Conservation (phyloP, 2,888 invertebrate genomes). For the Philereme vetulata region DNA sequence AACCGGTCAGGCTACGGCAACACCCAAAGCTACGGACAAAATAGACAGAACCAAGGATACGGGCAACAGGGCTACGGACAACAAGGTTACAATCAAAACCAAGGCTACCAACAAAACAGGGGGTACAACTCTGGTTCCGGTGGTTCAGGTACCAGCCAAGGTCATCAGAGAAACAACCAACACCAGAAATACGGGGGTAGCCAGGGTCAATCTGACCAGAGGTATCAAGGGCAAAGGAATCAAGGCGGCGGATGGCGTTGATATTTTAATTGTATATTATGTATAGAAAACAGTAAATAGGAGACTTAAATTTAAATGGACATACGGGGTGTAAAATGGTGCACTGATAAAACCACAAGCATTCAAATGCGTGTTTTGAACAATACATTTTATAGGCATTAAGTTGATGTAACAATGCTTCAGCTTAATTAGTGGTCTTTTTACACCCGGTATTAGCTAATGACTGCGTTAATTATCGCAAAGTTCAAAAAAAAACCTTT, state of each 20-base stretch:
- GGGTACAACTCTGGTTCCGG: slow-evolving; percentile 20
- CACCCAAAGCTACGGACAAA: slow-evolving; percentile 30
- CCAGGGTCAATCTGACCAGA: slow-evolving; percentile 27
- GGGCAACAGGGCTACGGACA: slow-evolving; percentile 41
- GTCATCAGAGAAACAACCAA: slow-evolving; percentile 30
- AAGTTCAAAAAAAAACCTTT: too few relatives aligned
- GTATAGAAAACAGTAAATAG: slow-evolving; percentile 28
- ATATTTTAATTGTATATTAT: slow-evolving; percentile 5
- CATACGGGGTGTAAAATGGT: too few relatives aligned
- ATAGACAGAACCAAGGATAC: slow-evolving; percentile 37
- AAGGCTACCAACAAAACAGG: slow-evolving; percentile 28
- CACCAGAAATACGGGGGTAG: slow-evolving; percentile 30
- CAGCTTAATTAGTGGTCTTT: neutral
- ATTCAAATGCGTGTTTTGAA: too few relatives aligned
- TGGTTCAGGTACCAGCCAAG: slow-evolving; percentile 14
- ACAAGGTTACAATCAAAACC: slow-evolving; percentile 36
- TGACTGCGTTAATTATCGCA: neutral
- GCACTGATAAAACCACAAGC: too few relatives aligned
- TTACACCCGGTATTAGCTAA: neutral
- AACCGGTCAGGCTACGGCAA: slow-evolving; percentile 41
- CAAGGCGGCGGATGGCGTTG: slow-evolving; percentile 41
- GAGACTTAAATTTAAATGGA: slow-evolving; percentile 26
- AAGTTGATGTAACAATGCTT: too few relatives aligned
- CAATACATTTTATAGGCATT: too few relatives aligned
- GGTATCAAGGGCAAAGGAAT: slow-evolving; percentile 38